phyloP scores from a whole-genome alignment of 2,888 invertebrate genomes.

The Dynastes maya region DNA sequence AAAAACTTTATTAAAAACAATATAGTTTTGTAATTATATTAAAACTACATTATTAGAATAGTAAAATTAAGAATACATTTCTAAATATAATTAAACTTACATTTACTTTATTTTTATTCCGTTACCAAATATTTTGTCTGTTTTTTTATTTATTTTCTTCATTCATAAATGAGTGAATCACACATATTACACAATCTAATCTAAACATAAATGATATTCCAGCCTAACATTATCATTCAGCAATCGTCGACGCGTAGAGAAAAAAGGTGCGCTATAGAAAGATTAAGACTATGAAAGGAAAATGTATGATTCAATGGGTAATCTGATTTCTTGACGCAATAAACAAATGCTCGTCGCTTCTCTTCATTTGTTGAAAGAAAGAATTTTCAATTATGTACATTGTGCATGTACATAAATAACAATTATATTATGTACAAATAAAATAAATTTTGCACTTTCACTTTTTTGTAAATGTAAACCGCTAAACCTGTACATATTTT shows the following conservation, averaged over 20 bases:
- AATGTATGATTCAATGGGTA: conserved; percentile 59
- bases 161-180: conserved; percentile 56
- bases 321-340: conserved; percentile 52
- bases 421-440: conserved; percentile 63
- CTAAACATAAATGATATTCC: conserved; percentile 54
- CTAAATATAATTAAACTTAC: conserved; percentile 59
- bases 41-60: conserved; percentile 59
- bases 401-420: conserved; percentile 64
- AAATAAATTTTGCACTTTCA: conserved; percentile 51
- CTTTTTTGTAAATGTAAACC: conserved; percentile 49
- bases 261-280: conserved; percentile 1
- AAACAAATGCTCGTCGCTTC: neutral
- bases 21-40: conserved; percentile 55
- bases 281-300: conserved; percentile 52
- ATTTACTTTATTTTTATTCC: conserved; percentile 55
- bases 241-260: conserved; percentile 21
- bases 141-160: conserved; percentile 46
- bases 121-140: conserved; percentile 55
- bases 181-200: conserved; percentile 62
- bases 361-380: conserved; percentile 5
- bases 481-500: conserved; percentile 50
- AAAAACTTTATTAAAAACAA: conserved; percentile 51
- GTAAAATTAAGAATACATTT: conserved; percentile 58
- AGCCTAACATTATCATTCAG: conserved; percentile 36
- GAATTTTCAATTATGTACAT: conserved; percentile 62